phyloP scores from a whole-genome alignment of 2,888 invertebrate genomes.

The Hedychridium roseum region DNA sequence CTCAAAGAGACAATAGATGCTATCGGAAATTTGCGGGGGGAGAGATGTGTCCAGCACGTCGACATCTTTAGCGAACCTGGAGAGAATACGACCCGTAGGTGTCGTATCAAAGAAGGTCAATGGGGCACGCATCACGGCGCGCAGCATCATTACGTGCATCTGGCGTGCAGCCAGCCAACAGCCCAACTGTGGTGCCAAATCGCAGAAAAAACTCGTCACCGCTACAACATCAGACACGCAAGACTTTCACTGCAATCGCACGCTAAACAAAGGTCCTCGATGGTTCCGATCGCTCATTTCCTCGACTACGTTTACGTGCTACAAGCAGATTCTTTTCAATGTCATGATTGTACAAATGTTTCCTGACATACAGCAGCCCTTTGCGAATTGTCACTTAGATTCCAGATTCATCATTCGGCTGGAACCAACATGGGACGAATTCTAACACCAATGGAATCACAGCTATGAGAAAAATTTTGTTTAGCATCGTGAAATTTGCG shows the following conservation, averaged over 20 bases:
- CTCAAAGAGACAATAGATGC: slow-evolving; percentile 77
- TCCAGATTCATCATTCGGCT: too few relatives aligned
- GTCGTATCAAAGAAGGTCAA: slow-evolving; percentile 67
- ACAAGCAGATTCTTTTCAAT: too few relatives aligned
- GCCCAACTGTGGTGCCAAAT: slow-evolving; percentile 75
- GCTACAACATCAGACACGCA: slow-evolving; percentile 71
- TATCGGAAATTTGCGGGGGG: slow-evolving; percentile 73
- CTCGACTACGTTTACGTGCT: too few relatives aligned
- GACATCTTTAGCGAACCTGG: slow-evolving; percentile 80
- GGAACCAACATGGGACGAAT: too few relatives aligned
- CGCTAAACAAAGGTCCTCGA: slow-evolving; percentile 12
- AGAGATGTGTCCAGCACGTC: slow-evolving; percentile 76
- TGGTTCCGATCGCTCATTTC: too few relatives aligned
- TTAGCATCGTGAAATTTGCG: too few relatives aligned
- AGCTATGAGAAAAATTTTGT: too few relatives aligned
- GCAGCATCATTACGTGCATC: slow-evolving; percentile 63
- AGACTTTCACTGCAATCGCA: slow-evolving; percentile 43
- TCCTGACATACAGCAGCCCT: too few relatives aligned
- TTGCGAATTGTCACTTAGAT: too few relatives aligned
- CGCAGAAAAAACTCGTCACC: slow-evolving; percentile 72
- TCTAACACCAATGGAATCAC: too few relatives aligned
- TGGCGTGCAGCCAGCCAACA: slow-evolving; percentile 72
- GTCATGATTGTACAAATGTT: too few relatives aligned
- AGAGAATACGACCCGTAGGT: slow-evolving; percentile 65
- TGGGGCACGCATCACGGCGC: slow-evolving; percentile 64